Evolutionary conservation across 2,113 vertebrate genomes (phyloP).

Genomic region (Clinocottus analis): DNA sequence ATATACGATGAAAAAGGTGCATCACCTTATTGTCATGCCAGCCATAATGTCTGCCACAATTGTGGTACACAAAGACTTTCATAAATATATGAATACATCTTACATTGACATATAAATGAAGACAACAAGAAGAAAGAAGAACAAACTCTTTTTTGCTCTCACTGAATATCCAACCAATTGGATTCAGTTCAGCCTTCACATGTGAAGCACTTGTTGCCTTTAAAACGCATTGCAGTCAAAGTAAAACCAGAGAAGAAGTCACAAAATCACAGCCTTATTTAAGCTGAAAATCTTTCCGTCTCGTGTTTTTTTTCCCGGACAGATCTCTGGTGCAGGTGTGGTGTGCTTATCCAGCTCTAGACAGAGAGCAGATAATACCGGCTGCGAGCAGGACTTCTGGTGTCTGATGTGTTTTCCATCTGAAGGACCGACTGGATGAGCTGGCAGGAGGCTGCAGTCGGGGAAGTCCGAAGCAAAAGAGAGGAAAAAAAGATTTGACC

Average conservation of each 20-base stretch:
- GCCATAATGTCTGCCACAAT: neutral
- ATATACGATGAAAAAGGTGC: neutral
- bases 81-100: neutral
- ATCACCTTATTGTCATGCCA: neutral
- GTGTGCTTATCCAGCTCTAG: conserved; percentile 49
- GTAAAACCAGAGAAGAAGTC: conserved; percentile 12
- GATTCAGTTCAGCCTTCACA: too few species aligned
- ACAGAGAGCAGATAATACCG: conserved; percentile 27
- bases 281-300: conserved; percentile 27
- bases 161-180: too few species aligned
- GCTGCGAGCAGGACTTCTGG: conserved; percentile 29
- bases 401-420: conserved; percentile 64
- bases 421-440: conserved; percentile 40
- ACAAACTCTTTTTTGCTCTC: too few species aligned
- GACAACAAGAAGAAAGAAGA: neutral
- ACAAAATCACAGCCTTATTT: conserved; percentile 17
- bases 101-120: neutral
- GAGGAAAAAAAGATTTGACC: conserved; percentile 56
- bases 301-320: conserved; percentile 16
- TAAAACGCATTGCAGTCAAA: neutral
- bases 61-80: neutral
- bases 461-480: conserved; percentile 37
- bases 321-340: conserved; percentile 55
- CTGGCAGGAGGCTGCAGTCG: conserved; percentile 36
- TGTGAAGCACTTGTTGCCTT: too few species aligned